Evolutionary conservation across 1,140 invertebrate genomes (phyloP).

Genomic region (Heliconius hewitsoni): DNA sequence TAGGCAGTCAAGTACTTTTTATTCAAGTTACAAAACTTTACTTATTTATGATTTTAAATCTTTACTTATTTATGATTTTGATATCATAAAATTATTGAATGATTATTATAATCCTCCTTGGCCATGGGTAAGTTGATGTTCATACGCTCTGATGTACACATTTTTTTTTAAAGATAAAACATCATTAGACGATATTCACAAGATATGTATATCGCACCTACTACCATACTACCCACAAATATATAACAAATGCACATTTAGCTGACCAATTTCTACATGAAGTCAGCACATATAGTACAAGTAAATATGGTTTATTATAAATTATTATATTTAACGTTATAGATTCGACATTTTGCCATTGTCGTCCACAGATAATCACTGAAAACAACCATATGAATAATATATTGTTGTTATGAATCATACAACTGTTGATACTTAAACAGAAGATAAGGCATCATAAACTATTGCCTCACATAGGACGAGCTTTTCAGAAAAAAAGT

Average conservation of each 20-base stretch:
- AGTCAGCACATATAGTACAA: constrained; percentile 1
- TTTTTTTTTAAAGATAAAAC: constrained; percentile 5
- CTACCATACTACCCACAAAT: constrained; percentile 7
- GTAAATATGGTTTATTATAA: constrained; percentile 7
- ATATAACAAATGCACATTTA: not conserved
- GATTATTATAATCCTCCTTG: not conserved
- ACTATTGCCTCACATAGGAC: not conserved
- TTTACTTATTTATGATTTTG: not conserved
- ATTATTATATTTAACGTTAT: not conserved
- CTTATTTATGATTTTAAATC: not conserved
- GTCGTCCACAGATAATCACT: not conserved
- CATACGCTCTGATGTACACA: not conserved
- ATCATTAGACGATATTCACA: constrained; percentile 5
- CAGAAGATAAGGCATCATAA: not conserved
- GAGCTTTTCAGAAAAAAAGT: not conserved
- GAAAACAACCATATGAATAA: not conserved
- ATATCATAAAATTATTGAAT: not conserved
- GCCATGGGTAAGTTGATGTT: not conserved
- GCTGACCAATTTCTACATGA: constrained; percentile 6
- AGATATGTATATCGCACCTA: not conserved
- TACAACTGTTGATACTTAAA: not conserved
- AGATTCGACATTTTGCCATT: not conserved
- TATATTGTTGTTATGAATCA: not conserved
- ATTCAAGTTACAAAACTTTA: not conserved
- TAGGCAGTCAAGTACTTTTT: not conserved